Evolutionary conservation across 2,113 vertebrate genomes (phyloP), one percentile per base, ranked within the genome.

Genomic region (Leptobrachium leishanense): DNA sequence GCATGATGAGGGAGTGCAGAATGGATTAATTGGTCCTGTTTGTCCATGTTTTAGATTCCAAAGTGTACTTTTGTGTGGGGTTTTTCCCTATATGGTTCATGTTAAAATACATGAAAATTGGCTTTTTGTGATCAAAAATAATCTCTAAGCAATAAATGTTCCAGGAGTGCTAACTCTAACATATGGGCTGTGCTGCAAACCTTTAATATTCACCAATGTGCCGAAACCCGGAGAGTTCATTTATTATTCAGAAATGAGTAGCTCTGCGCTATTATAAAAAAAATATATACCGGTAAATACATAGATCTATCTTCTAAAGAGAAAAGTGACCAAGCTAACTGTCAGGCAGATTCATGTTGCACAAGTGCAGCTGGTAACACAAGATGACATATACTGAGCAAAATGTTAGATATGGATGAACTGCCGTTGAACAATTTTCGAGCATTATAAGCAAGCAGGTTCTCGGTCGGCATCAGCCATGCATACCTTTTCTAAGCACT

Each of bases 271-370:
- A 12, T 50, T 31, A 68, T 76, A 67, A 42, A 55, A 75, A 75
- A 46, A 46, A 43, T 31, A 66, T 75, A 53, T n/a, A n/a, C n/a
- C n/a, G n/a, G n/a, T n/a, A 31, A 31, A 31, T 31, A 31, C 20
- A 31, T 31, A 31, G 20, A 31, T 31, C 20, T 31, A 31, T 59
- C 55, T 15, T 62, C 42, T 57, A 67, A 59, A 69, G 42, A 74
- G 55, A 41, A 63, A 54, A 68, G 65, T 68, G 65, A 74, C 78
- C 78, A 74, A 74, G 72, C 64, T 40, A 81, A 62, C 78, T 81
- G 78, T 81, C 78, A 81, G 72, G 72, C 59, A 74, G n/a, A 81
- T 81, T 81, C 78, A 74, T 62, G 53, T 81, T 81, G 78, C 72
- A 74, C 78, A 81, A 74, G 9, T 74, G 64, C 72, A 81, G 72